phyloP scores from a whole-genome alignment of 2,113 vertebrate genomes.

The Grammatotria lemairii region DNA sequence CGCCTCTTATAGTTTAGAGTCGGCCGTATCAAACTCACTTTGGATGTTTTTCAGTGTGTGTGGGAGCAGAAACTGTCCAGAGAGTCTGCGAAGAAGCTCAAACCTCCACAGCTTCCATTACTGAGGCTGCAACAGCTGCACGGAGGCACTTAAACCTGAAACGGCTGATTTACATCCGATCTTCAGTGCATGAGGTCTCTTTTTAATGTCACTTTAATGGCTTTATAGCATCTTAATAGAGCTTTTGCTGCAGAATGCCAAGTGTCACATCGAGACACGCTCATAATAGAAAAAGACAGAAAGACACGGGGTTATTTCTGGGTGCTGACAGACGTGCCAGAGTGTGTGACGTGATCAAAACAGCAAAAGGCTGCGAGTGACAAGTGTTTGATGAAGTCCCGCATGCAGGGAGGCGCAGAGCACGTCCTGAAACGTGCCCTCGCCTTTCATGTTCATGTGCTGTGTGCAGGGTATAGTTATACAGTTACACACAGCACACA shows the following conservation, averaged over 20 bases:
- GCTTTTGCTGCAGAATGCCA: not conserved
- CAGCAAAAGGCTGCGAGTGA: not conserved
- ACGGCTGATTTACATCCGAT: not conserved
- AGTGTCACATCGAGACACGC: not conserved
- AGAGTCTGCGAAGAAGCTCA: not conserved
- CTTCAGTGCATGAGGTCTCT: not conserved
- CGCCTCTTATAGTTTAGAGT: slow-evolving; percentile 27
- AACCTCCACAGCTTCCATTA: not conserved
- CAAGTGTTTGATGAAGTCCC: slow-evolving; percentile 7
- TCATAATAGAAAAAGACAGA: not conserved
- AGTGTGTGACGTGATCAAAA: slow-evolving; percentile 1
- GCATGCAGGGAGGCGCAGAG: not conserved
- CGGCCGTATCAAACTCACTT: slow-evolving; percentile 7
- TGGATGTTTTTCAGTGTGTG: not conserved
- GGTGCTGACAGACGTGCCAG: not conserved
- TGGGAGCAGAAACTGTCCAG: not conserved
- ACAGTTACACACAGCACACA: not conserved
- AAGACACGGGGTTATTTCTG: slow-evolving; percentile 1
- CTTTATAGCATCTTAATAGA: not conserved
- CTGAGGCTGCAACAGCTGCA: not conserved
- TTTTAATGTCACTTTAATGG: not conserved
- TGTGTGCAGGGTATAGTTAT: not conserved
- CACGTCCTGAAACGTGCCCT: not conserved
- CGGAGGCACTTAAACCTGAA: not conserved
- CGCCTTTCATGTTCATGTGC: not conserved